Conservation (phyloP, 2,888 invertebrate genomes). For the Tupiocoris notatus region DNA sequence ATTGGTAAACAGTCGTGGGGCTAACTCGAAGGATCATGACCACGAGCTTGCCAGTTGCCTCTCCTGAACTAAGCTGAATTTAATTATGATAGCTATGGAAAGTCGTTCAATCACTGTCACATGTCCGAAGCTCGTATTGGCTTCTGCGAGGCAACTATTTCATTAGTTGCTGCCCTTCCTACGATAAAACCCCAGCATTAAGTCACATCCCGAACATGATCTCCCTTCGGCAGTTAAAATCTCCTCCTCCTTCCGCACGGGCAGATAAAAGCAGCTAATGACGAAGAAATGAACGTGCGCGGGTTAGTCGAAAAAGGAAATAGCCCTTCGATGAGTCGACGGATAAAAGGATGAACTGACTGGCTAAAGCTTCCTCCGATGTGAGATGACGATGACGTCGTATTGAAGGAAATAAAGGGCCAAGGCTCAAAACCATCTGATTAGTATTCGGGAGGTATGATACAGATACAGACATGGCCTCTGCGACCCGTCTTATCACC, state of each 20-base stretch:
- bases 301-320: neutral
- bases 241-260: neutral
- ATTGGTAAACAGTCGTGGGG: too few relatives aligned
- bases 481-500: neutral
- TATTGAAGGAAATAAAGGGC: neutral
- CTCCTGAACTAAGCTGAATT: slow-evolving; percentile 26
- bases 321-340: neutral
- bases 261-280: slow-evolving; percentile 10
- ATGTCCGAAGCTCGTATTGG: neutral
- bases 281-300: neutral
- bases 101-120: slow-evolving; percentile 23
- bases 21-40: too few relatives aligned
- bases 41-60: too few relatives aligned
- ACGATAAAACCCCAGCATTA: neutral
- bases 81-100: slow-evolving; percentile 21
- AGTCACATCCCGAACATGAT: slow-evolving; percentile 8
- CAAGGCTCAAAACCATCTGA: slow-evolving; percentile 16
- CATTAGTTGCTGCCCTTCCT: slow-evolving; percentile 3
- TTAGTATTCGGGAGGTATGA: slow-evolving; percentile 16
- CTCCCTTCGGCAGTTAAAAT: neutral
- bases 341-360: neutral
- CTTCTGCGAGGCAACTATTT: slow-evolving; percentile 13
- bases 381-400: neutral
- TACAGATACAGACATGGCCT: neutral
- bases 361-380: neutral